These are phyloP conservation scores for Dynastes grantii DNA, from an alignment of 2,888 invertebrate genomes.

Conservation along the genomic window DNA sequence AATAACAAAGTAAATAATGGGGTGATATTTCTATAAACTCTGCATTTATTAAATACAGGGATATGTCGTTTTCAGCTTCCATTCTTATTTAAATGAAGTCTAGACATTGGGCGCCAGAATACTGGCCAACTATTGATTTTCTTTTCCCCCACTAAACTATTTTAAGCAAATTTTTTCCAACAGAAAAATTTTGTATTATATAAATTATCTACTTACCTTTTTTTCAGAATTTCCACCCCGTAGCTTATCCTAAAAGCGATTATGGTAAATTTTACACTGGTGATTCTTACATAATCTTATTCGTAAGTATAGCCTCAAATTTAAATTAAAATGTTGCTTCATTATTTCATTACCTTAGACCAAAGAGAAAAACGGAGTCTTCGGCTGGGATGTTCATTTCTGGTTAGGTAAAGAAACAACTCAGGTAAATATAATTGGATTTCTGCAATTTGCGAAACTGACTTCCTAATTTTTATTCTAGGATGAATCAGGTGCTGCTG, in stretches of 20 bases:
- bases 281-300: slow-evolving; percentile 88
- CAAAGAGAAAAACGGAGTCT: slow-evolving; percentile 76
- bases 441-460: background rate
- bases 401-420: slow-evolving; percentile 89
- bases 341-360: slow-evolving; percentile 73
- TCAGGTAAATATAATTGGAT: slow-evolving; percentile 70
- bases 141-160: too few species aligned
- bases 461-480: background rate
- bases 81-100: too few species aligned
- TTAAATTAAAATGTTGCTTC: background rate
- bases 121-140: too few species aligned
- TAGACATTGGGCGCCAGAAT: too few species aligned
- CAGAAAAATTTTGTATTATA: background rate
- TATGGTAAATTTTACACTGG: slow-evolving; percentile 90
- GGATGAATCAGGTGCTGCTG: slow-evolving; percentile 85
- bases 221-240: slow-evolving; percentile 84
- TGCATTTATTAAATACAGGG: too few species aligned
- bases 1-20: too few species aligned
- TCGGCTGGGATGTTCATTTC: slow-evolving; percentile 89
- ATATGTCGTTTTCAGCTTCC: too few species aligned
- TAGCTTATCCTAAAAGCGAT: slow-evolving; percentile 79
- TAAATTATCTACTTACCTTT: background rate
- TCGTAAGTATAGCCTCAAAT: slow-evolving; percentile 74
- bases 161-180: too few species aligned
- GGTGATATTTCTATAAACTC: too few species aligned